Evolutionary conservation across 2,113 vertebrate species (phyloP), one percentile per base, ranked within the genome.

Genomic region (Nothobranchius furzeri): DNA sequence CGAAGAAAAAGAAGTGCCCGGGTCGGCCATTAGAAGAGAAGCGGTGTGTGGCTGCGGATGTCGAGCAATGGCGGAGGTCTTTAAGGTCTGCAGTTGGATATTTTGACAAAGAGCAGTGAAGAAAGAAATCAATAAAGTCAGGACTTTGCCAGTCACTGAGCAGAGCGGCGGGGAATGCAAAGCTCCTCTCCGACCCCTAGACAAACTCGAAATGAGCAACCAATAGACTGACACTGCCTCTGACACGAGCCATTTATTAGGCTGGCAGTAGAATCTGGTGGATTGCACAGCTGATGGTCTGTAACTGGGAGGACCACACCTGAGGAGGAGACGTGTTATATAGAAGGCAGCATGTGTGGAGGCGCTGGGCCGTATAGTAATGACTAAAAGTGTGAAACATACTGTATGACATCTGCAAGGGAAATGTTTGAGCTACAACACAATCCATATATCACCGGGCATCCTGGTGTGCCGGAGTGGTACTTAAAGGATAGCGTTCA

Each of bases 31-130:
- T 75, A 73, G 67, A 73, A 70, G 77, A 68, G 71, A 80, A 83
- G 76, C 67, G n/a, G 75, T 81, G 87, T 86, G 89, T 80, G 89
- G 84, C 78, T 85, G 74, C 82, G 74, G 82, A 83, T 82, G 84
- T 85, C 76, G 73, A 72, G 83, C 79, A 93, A 93, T 94, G 95
- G 95, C 93, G 94, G 93, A 94, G 95, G 96, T 98, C 95, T 95
- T 95, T 94, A 96, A 96, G 95, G 94, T 98, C 96, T 95, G 95
- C 95, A 51, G 84, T 90, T 89, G 78, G 89, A 88, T 90, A 95
- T 96, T 98, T 97, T 98, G 97, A 99, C 96, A 96, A 97, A 99
- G 96, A 97, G 95, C 95, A 93, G 93, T 91, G 91, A 92, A 93
- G 95, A 95, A 94, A 94, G 95, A 96, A 98, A 98, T 99, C 96